Percentiles rank a stretch among this genome's conserved stretches.
These are phyloP conservation scores for Falco rusticolus DNA, from an alignment of 2,797 vertebrate species.

Conservation along the genomic window DNA sequence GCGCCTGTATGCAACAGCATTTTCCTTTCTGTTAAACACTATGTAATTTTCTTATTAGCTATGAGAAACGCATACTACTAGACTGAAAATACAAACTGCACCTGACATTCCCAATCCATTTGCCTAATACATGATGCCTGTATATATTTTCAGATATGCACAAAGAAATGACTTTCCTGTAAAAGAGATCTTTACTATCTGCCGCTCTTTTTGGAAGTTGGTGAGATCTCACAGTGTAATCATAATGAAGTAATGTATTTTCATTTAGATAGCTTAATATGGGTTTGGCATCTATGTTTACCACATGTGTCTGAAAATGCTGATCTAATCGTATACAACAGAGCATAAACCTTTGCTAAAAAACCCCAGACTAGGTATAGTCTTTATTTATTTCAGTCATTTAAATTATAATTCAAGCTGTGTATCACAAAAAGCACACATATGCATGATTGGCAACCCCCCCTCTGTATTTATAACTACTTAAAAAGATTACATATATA, in stretches of 20 bases:
- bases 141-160: background rate
- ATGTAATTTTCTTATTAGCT: background rate
- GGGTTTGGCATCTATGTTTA: background rate
- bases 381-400: background rate
- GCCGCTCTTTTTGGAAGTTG: background rate
- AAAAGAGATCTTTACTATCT: background rate
- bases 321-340: background rate
- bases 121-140: background rate
- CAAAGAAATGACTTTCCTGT: background rate
- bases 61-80: background rate
- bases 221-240: background rate
- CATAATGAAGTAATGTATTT: background rate
- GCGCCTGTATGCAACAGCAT: rapidly evolving
- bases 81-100: background rate
- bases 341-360: background rate
- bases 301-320: background rate
- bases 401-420: background rate
- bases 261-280: background rate
- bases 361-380: background rate
- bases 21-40: background rate
- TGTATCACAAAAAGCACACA: background rate
- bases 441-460: rapidly evolving
- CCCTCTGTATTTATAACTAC: background rate
- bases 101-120: background rate
- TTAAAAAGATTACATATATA: background rate